Base-by-base conservation (phyloP, 1,140 invertebrate species). In the Nymphalis io region DNA sequence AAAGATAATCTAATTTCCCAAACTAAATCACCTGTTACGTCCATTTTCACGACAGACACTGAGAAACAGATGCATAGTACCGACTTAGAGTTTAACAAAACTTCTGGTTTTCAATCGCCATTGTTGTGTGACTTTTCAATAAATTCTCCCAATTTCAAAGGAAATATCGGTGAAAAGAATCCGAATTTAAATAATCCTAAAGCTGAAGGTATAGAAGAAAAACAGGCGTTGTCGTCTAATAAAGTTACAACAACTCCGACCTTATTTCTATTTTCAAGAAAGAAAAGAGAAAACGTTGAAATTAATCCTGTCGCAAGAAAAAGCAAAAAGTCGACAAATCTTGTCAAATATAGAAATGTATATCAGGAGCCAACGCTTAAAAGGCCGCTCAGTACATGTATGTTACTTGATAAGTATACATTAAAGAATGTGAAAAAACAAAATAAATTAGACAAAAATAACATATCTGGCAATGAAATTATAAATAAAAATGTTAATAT, bases 251-350 rank as follows among this genome's bases (percentile, higher is more conserved):
- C 48, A 44, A 68, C 70, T 11, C 66, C 73, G 20, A 66, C 74
- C 16, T 33, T 73, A 12, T 81, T 68, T 60, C 77, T 79, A 16
- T 78, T 81, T 33, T 69, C 76, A 33, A 44, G 23, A 51, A 78
- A 72, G 40, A 59, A 57, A 42, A 16, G 48, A 2, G 46, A 63
- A 20, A 51, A 3, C 38, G n/a, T 57, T 0, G 55, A 10, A 58
- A 44, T 18, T 15, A 42, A 78, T 20, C 76, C 78, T 1, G 18
- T 53, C 12, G 82, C 89, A 73, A 83, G 78, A 27, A 82, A 68
- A 62, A 88, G 85, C 55, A 85, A 71, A 40, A 91, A 91, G 65
- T 87, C 72, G 0, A 91, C 88, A 2, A 89, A 91, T 74, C 58
- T 91, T 40, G 77, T 88, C 0, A 91, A 88, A 71, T 89, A 89